A percentile compares a stretch with the other conserved stretches of the same genome.
Conservation (phyloP, 2,113 vertebrate species). For the Cochlearius cochlearius region DNA sequence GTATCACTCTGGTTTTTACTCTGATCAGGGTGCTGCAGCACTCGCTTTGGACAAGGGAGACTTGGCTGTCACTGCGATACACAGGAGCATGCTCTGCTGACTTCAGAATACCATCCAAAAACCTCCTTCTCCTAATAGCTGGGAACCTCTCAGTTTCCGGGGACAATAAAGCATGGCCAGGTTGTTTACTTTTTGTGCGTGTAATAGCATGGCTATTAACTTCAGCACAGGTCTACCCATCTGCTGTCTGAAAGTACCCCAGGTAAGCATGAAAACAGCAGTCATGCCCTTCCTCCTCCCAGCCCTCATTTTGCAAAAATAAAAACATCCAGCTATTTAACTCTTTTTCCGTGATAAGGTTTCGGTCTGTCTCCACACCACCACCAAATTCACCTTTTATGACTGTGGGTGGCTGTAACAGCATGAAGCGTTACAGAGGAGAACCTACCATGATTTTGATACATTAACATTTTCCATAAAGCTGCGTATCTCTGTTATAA, state of each 20-base stretch:
- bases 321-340: not conserved
- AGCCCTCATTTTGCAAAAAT: not conserved
- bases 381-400: not conserved
- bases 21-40: not conserved
- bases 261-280: not conserved
- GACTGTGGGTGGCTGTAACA: not conserved
- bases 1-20: not conserved
- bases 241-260: not conserved
- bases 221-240: not conserved
- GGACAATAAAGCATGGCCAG: not conserved
- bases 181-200: not conserved
- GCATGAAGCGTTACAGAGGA: not conserved
- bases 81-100: not conserved
- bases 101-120: not conserved
- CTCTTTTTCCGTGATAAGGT: not conserved
- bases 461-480: not conserved
- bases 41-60: not conserved
- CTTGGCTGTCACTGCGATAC: not conserved
- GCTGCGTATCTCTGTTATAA: not conserved
- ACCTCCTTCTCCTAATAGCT: rapidly evolving
- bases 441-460: not conserved
- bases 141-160: not conserved
- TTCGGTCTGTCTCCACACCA: not conserved
- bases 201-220: not conserved
- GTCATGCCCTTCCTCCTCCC: not conserved